phyloP scores from a whole-genome alignment of 1,140 invertebrate species.

The Heliconius hewitsoni region DNA sequence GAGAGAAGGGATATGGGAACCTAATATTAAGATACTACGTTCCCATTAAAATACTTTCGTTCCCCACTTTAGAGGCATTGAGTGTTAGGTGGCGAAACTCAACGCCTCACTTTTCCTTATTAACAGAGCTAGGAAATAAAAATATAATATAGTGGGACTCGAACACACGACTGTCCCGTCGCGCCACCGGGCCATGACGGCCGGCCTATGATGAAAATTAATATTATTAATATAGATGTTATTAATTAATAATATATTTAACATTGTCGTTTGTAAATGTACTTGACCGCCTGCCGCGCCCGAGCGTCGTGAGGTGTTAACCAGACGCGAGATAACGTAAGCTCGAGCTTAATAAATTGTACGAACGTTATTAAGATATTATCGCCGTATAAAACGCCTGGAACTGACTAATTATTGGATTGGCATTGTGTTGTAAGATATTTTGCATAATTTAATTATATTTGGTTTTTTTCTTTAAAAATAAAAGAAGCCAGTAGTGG shows the following conservation, averaged over 20 bases:
- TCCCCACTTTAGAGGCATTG: too few species aligned
- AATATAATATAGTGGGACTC: too few species aligned
- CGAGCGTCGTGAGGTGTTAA: slow-evolving; percentile 61
- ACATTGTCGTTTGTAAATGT: slow-evolving; percentile 18
- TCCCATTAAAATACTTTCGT: too few species aligned
- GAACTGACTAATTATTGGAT: slow-evolving; percentile 15
- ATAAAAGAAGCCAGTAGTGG: neutral
- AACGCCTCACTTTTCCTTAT: too few species aligned
- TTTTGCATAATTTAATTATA: slow-evolving; percentile 5
- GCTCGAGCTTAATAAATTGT: slow-evolving; percentile 58
- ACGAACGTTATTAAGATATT: slow-evolving; percentile 63
- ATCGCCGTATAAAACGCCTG: slow-evolving; percentile 36
- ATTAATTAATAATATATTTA: neutral
- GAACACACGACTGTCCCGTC: too few species aligned
- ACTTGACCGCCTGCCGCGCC: slow-evolving; percentile 40
- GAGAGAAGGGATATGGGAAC: too few species aligned
- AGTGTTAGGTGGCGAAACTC: too few species aligned
- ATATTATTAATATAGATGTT: neutral
- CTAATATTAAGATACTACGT: too few species aligned
- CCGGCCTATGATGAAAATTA: too few species aligned
- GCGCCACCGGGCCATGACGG: too few species aligned
- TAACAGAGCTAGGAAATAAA: too few species aligned
- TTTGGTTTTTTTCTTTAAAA: neutral
- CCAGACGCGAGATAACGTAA: slow-evolving; percentile 60
- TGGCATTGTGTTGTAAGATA: neutral